Percentiles rank a stretch among this genome's conserved stretches.
Conservation (phyloP, 37 sponge, comb jelly and placozoan species). For the Chondrilla cf. caribensis region DNA sequence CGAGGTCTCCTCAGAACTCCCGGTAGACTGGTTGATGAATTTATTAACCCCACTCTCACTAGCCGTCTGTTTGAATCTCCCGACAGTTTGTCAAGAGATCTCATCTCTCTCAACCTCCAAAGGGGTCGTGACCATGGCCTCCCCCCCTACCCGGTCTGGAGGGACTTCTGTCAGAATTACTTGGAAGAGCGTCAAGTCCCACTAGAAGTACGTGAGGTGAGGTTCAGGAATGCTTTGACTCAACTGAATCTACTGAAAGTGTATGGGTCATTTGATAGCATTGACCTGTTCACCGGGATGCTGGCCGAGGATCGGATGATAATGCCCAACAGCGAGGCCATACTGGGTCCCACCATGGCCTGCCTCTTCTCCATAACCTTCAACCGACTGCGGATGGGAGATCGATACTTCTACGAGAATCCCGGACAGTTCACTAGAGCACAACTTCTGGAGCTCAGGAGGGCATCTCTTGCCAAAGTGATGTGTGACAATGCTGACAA, state of each 20-base stretch:
- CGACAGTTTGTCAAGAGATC: slow-evolving; percentile 31
- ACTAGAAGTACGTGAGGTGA: background rate
- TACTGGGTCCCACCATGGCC: slow-evolving; percentile 84
- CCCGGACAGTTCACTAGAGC: slow-evolving; percentile 72
- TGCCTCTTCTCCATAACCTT: slow-evolving; percentile 87
- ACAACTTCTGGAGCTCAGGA: slow-evolving; percentile 59
- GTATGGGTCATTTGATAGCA: slow-evolving; percentile 45
- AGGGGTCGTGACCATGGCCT: slow-evolving; percentile 90
- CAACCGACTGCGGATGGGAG: slow-evolving; percentile 73
- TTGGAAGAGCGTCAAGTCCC: background rate
- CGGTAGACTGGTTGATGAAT: slow-evolving; percentile 63
- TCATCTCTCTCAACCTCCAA: slow-evolving; percentile 85
- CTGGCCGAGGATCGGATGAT: slow-evolving; percentile 62
- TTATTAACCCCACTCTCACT: slow-evolving; percentile 50
- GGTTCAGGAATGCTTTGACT: slow-evolving; percentile 35
- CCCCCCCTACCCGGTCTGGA: slow-evolving; percentile 62
- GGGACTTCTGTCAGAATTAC: slow-evolving; percentile 59
- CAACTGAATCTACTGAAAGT: slow-evolving; percentile 38
- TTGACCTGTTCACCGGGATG: slow-evolving; percentile 80
- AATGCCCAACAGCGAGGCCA: slow-evolving; percentile 26
- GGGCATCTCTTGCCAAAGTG: slow-evolving; percentile 57
- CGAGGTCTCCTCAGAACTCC: slow-evolving; percentile 46
- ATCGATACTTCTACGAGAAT: slow-evolving; percentile 84
- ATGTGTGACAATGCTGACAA: slow-evolving; percentile 85
- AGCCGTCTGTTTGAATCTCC: slow-evolving; percentile 54